A percentile compares a stretch with the other conserved stretches of the same genome.
These are phyloP conservation scores for Meliscaeva auricollis DNA, from an alignment of 2,888 invertebrate genomes.

Conservation along the genomic window DNA sequence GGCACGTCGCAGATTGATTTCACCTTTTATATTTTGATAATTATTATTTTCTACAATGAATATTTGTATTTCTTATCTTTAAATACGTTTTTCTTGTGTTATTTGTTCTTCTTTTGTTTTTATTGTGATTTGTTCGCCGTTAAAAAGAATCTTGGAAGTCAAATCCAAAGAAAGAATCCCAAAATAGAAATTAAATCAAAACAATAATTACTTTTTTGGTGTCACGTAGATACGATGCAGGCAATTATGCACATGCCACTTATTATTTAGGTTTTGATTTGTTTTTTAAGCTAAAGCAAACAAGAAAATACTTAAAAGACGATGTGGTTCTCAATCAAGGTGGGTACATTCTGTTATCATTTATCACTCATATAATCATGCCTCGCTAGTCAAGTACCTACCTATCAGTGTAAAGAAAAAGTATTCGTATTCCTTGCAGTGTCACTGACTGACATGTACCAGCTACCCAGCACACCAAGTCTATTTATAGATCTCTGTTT, in stretches of 20 bases:
- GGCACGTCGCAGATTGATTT: neutral
- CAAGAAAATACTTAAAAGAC: constrained; percentile 33
- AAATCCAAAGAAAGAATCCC: neutral
- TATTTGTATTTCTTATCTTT: constrained; percentile 3
- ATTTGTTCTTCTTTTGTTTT: neutral
- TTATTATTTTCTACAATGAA: neutral
- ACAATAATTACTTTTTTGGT: neutral
- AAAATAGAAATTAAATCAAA: constrained; percentile 23
- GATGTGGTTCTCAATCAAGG: constrained; percentile 64
- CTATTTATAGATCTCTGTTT: constrained; percentile 5
- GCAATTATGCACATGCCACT: constrained; percentile 28
- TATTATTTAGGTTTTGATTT: constrained; percentile 42
- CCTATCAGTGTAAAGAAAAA: neutral
- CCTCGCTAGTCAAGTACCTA: neutral
- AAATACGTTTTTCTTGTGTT: neutral
- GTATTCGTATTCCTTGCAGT: neutral
- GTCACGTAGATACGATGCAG: constrained; percentile 20
- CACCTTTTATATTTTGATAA: neutral
- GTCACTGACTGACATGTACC: neutral
- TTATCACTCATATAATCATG: too few relatives aligned
- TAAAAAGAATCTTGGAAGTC: neutral
- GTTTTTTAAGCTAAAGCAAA: constrained; percentile 28
- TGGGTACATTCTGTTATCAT: constrained; percentile 19
- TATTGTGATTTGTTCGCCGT: neutral
- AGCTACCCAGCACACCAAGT: neutral